Evolutionary conservation across 2,113 vertebrate species (phyloP).

Genomic region (Pseudonaja textilis): DNA sequence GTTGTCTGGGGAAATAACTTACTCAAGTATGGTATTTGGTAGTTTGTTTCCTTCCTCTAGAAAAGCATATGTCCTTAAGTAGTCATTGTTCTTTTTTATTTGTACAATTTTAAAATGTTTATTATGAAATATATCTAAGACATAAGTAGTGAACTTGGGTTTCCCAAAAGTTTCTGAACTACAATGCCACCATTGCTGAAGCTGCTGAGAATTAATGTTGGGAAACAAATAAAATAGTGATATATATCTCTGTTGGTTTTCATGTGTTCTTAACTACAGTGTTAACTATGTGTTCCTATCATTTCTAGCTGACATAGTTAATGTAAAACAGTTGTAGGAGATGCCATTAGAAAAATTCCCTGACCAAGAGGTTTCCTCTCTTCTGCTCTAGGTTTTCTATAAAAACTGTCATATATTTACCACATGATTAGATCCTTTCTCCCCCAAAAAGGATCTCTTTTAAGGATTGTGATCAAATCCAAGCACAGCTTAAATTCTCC

Average conservation of each 20-base stretch:
- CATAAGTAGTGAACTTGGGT: background rate
- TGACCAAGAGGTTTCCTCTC: background rate
- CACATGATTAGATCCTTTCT: background rate
- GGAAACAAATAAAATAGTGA: background rate
- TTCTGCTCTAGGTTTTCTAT: background rate
- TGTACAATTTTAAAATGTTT: background rate
- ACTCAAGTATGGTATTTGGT: background rate
- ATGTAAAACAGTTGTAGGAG: background rate
- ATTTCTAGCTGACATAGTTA: background rate
- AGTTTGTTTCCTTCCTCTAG: background rate
- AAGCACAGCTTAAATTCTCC: background rate
- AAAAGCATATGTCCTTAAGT: background rate
- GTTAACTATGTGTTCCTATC: background rate
- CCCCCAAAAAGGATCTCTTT: background rate
- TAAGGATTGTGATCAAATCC: background rate
- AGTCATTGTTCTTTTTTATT: background rate
- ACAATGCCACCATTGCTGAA: background rate
- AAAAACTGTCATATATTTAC: background rate
- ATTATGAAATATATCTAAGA: background rate
- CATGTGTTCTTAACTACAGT: background rate
- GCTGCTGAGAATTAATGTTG: background rate
- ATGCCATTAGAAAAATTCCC: background rate
- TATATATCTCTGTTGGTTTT: background rate
- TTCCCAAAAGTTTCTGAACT: background rate
- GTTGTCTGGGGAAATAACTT: background rate